These are phyloP conservation scores for Liopterus haemorrhoidalis DNA, from an alignment of 2,888 invertebrate species.

Conservation along the genomic window DNA sequence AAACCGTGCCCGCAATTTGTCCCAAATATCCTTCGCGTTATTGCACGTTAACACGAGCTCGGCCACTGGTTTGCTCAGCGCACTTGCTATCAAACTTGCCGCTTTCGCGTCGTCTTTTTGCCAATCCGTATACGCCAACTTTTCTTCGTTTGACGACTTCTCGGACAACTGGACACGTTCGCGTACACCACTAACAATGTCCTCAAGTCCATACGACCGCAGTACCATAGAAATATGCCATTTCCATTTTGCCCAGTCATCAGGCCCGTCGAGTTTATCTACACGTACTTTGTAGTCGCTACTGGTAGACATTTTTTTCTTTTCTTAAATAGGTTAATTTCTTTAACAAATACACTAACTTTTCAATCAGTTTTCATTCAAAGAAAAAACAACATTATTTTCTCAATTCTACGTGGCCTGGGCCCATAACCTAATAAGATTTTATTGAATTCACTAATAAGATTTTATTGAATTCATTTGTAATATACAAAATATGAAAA, in stretches of 20 bases:
- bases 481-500: no score
- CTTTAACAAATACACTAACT: no score
- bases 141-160: neutral
- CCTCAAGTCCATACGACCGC: conserved; percentile 3
- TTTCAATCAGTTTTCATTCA: no score
- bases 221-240: conserved; percentile 5
- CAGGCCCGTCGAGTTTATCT: conserved; percentile 9
- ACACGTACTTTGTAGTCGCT: conserved; percentile 6
- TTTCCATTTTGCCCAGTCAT: conserved; percentile 7
- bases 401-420: no score
- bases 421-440: no score
- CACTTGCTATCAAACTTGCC: conserved; percentile 12
- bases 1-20: conserved; percentile 10
- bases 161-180: neutral
- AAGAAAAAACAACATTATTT: no score
- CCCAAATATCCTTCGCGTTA: conserved; percentile 14
- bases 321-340: no score
- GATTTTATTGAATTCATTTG: no score
- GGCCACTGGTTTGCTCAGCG: conserved; percentile 13
- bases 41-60: conserved; percentile 19
- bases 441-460: no score
- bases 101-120: conserved; percentile 16
- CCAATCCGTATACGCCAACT: conserved; percentile 6
- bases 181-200: conserved; percentile 4
- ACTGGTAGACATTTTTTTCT: no score